Percentiles rank a stretch among this genome's conserved stretches.
phyloP scores from a whole-genome alignment of 2,888 invertebrate genomes.

The Trachelus troglodyta region DNA sequence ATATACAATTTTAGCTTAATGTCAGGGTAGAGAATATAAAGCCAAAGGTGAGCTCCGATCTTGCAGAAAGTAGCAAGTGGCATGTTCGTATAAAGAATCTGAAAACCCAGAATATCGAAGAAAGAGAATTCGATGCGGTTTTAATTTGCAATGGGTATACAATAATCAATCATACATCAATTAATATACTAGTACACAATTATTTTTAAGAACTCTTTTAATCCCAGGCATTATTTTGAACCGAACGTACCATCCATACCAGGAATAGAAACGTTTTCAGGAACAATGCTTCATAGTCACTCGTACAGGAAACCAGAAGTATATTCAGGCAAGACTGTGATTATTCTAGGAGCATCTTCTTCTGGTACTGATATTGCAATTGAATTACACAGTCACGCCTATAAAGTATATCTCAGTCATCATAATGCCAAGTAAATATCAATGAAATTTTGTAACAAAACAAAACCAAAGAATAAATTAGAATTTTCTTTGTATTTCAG shows the following conservation, averaged over 20 bases:
- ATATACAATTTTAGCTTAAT: background rate
- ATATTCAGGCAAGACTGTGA: constrained; percentile 71
- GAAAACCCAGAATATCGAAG: constrained; percentile 62
- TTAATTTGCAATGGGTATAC: constrained; percentile 77
- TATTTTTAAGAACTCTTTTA: constrained; percentile 6
- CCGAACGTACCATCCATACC: constrained; percentile 68
- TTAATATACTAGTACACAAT: constrained; percentile 4
- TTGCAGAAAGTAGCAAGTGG: constrained; percentile 59
- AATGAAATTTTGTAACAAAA: background rate
- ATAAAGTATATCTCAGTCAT: constrained; percentile 70
- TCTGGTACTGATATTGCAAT: constrained; percentile 80
- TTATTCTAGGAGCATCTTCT: constrained; percentile 78
- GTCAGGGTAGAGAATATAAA: constrained; percentile 66
- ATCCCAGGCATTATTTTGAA: constrained; percentile 67
- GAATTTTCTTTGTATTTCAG: constrained; percentile 29
- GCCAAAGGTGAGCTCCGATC: constrained; percentile 45
- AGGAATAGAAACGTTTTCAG: constrained; percentile 69
- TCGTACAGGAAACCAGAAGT: constrained; percentile 75
- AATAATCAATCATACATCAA: constrained; percentile 4
- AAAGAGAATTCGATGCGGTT: constrained; percentile 72
- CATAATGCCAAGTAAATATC: constrained; percentile 63
- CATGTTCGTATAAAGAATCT: constrained; percentile 67
- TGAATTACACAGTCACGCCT: constrained; percentile 71
- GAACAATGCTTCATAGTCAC: constrained; percentile 78
- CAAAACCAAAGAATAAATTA: background rate